Percentiles rank a stretch among this genome's conserved stretches.
Evolutionary conservation across 2,888 invertebrate species (phyloP).

Genomic region (Eupithecia inturbata): DNA sequence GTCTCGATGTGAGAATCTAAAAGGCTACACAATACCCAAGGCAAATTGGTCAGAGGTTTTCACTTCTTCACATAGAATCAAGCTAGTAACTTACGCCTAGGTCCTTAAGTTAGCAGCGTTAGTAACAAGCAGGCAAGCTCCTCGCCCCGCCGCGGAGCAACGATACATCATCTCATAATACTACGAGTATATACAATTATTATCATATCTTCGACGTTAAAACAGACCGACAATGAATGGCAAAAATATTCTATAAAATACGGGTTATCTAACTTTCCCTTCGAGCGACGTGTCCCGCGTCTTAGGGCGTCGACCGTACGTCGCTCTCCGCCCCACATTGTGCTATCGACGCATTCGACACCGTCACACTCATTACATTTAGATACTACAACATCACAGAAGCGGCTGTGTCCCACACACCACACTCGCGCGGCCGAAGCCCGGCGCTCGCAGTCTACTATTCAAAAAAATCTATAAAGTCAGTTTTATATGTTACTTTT

Average conservation of each 20-base stretch:
- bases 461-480: constrained; percentile 78
- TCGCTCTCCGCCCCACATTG: neutral
- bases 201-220: constrained; percentile 65
- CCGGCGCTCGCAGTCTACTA: constrained; percentile 61
- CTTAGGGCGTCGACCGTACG: constrained; percentile 34
- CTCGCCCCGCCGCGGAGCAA: constrained; percentile 68
- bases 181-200: constrained; percentile 81
- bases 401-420: constrained; percentile 73
- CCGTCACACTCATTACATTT: constrained; percentile 51
- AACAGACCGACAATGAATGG: constrained; percentile 70
- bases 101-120: constrained; percentile 69
- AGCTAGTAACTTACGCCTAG: constrained; percentile 79
- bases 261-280: constrained; percentile 45
- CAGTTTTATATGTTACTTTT: constrained; percentile 67
- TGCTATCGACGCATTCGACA: neutral
- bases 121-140: constrained; percentile 74
- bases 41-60: constrained; percentile 83
- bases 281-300: constrained; percentile 54
- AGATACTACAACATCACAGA: constrained; percentile 79
- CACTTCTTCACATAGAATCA: constrained; percentile 77
- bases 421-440: constrained; percentile 50
- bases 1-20: constrained; percentile 77
- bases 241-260: constrained; percentile 75
- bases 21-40: constrained; percentile 83
- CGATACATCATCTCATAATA: constrained; percentile 69